Evolutionary conservation across 1,140 invertebrate genomes (phyloP).

Genomic region (roundworm (Caenorhabditis elegans)): DNA sequence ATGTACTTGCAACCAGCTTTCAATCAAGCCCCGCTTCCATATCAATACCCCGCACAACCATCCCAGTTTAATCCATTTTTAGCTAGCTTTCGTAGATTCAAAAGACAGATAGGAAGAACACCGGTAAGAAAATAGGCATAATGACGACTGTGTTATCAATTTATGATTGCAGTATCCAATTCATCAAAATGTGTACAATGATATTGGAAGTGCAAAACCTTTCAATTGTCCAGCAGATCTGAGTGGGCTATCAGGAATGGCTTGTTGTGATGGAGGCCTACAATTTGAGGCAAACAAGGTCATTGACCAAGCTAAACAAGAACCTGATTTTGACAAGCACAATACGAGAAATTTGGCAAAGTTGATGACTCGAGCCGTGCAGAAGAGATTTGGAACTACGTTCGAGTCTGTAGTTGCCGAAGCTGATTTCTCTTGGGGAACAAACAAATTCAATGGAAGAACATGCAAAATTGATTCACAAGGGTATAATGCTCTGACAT

Average conservation of each 20-base stretch:
- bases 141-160: not conserved
- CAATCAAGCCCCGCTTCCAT: not conserved
- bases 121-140: not conserved
- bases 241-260: not conserved
- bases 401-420: not conserved
- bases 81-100: not conserved
- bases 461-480: constrained; percentile 5
- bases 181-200: constrained; percentile 26
- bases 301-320: constrained; percentile 9
- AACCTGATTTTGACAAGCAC: constrained; percentile 6
- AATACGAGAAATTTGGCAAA: constrained; percentile 4
- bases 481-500: not conserved
- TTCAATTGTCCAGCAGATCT: constrained; percentile 4
- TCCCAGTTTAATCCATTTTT: not conserved
- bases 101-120: not conserved
- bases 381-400: not conserved
- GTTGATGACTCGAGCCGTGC: constrained; percentile 3
- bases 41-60: not conserved
- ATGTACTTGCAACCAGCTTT: not conserved
- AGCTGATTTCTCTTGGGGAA: constrained; percentile 16
- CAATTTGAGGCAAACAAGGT: constrained; percentile 1
- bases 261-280: not conserved
- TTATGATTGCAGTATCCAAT: not conserved
- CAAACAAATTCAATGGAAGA: constrained; percentile 5
- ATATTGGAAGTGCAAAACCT: constrained; percentile 30